Evolutionary conservation across 1,140 invertebrate genomes (phyloP), one percentile per base, ranked within the genome.

Genomic region (Saxidomus purpurata): DNA sequence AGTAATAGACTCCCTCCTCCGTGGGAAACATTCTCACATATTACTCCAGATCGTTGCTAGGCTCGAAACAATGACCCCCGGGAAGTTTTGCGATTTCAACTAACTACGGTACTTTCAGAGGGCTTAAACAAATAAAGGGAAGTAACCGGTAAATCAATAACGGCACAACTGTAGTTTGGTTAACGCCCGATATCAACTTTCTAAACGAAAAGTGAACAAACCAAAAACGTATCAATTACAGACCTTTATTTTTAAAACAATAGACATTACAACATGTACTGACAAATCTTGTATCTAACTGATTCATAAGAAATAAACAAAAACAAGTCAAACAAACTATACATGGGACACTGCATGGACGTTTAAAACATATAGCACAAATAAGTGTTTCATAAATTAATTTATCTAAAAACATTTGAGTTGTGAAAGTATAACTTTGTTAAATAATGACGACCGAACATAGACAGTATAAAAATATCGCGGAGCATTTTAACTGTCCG

Each of bases 401-500:
- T n/a, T n/a, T n/a, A n/a, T n/a, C n/a, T n/a, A n/a, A n/a, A n/a
- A n/a, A 38, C 31, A 63, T 28, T 28, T 28, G 22, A 63, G 25
- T 28, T 63, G 25, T n/a, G 25, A 28, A 0, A 28, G 22, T 28
- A 4, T n/a, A 9, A 28, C 6, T 28, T 28, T 0, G 22, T 3
- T 34, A 22, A 9, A 85, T 38, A 38, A 74, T 69, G 63, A 34
- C 74, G 25, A 59, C 71, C 31, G 86, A 88, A 43, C 63, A 79
- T 36, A 74, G 86, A 19, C 86, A 88, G 40, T 88, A 88, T 74
- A 89, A 89, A 31, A 89, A 83, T 43, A 89, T 89, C n/a, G 80
- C 67, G 8, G 87, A 89, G 74, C 87, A 89, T 77, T 89, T 89
- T 47, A 83, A 55, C n/a, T 89, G 87, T 74, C 87, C 87, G 9